These are phyloP conservation scores for Heliconius himera DNA, from an alignment of 1,140 invertebrate species.

Conservation along the genomic window DNA sequence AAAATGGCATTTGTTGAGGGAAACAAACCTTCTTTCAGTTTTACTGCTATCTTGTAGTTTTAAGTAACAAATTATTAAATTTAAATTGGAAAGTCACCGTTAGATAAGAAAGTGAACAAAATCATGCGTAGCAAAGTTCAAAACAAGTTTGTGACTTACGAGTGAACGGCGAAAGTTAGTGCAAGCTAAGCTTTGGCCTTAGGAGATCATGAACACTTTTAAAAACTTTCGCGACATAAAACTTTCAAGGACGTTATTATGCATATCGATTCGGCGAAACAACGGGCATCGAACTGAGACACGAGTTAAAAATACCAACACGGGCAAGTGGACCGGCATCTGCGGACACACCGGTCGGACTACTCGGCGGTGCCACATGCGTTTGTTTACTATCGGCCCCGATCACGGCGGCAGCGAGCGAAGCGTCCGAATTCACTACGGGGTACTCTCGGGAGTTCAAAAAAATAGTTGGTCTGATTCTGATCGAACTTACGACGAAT, in stretches of 20 bases:
- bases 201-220: constrained; percentile 53
- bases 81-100: constrained; percentile 58
- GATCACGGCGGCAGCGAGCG: constrained; percentile 53
- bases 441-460: constrained; percentile 44
- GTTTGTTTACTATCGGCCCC: constrained; percentile 78
- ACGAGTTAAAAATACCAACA: constrained; percentile 78
- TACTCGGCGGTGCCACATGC: constrained; percentile 71
- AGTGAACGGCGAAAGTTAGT: constrained; percentile 48
- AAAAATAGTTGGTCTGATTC: constrained; percentile 48
- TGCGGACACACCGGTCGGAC: constrained; percentile 74
- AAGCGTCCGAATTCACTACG: constrained; percentile 45
- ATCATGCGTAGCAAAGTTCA: constrained; percentile 50
- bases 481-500: constrained; percentile 87
- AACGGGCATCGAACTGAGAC: constrained; percentile 79
- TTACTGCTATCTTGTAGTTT: neutral
- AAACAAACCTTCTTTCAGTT: constrained; percentile 29
- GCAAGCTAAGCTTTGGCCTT: constrained; percentile 44
- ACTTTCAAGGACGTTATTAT: constrained; percentile 71
- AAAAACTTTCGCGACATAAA: constrained; percentile 56
- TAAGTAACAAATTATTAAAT: neutral
- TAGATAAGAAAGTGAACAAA: constrained; percentile 49
- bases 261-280: constrained; percentile 77
- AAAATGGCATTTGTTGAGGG: constrained; percentile 58
- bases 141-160: constrained; percentile 70
- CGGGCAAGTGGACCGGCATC: constrained; percentile 69